Conservation (phyloP, 2,888 invertebrate species). For the Volucella zonaria region DNA sequence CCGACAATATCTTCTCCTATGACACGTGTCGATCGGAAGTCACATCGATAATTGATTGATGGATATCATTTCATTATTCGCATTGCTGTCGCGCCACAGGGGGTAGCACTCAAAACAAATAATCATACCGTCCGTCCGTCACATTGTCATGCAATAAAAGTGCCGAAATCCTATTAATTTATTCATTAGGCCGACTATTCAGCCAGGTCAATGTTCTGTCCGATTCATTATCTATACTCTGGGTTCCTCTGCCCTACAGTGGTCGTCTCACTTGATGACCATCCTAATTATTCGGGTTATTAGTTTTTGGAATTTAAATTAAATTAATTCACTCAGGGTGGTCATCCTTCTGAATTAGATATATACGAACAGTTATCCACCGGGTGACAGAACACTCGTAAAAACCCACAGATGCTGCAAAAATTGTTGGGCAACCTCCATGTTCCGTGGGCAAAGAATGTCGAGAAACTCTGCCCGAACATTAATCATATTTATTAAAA, state of each 20-base stretch:
- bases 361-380: no score
- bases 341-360: no score
- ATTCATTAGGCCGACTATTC: conserved; percentile 65
- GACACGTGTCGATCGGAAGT: conserved; percentile 70
- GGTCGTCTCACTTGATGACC: conserved; percentile 30
- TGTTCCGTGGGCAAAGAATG: no score
- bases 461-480: neutral
- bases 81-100: neutral
- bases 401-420: no score
- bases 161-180: conserved; percentile 70
- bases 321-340: conserved; percentile 38
- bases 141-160: conserved; percentile 61
- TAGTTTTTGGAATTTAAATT: conserved; percentile 68
- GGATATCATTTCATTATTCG: conserved; percentile 61
- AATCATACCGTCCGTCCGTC: conserved; percentile 8
- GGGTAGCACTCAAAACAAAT: conserved; percentile 7
- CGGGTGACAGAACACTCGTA: no score
- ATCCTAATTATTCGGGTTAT: conserved; percentile 63
- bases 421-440: no score
- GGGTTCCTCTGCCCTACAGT: neutral
- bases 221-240: conserved; percentile 10
- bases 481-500: conserved; percentile 61
- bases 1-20: conserved; percentile 13
- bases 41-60: conserved; percentile 72
- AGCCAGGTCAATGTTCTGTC: conserved; percentile 49